Evolutionary conservation across 2,113 vertebrate species (phyloP).

Genomic region (Mastomys natalensis): DNA sequence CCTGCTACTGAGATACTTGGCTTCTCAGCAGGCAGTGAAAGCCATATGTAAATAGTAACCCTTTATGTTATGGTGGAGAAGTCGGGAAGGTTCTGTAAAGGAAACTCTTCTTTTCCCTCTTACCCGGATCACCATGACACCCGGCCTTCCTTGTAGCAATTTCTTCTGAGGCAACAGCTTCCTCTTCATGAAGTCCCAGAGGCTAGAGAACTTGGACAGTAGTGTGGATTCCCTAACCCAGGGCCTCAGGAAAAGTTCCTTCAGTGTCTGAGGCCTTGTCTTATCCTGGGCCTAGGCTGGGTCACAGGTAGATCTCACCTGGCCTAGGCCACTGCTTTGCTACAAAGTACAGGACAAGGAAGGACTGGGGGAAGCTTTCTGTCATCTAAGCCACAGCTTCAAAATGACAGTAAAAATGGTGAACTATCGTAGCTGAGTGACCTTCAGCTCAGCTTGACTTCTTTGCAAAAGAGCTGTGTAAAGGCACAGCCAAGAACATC

Average conservation of each 20-base stretch:
- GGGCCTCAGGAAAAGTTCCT: not conserved
- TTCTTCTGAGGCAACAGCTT: not conserved
- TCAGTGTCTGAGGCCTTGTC: not conserved
- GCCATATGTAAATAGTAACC: fast-evolving
- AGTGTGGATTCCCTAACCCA: not conserved
- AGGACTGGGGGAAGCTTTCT: not conserved
- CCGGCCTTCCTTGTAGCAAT: not conserved
- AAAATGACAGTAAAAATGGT: not conserved
- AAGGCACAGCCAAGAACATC: not conserved
- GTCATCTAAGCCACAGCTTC: not conserved
- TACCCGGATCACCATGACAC: not conserved
- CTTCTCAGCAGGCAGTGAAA: not conserved
- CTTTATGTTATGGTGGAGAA: not conserved
- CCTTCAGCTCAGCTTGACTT: constrained; percentile 4
- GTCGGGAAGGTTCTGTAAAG: not conserved
- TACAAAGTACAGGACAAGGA: fast-evolving
- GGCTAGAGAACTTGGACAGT: not conserved
- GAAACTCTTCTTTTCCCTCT: not conserved
- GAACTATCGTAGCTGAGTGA: not conserved
- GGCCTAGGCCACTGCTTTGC: not conserved
- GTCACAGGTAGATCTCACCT: not conserved
- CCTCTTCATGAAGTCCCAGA: not conserved
- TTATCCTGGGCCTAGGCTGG: not conserved
- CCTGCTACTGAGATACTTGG: fast-evolving
- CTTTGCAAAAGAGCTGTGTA: not conserved